These are phyloP conservation scores for Poecilia picta DNA, from an alignment of 2,797 vertebrate genomes.

Conservation along the genomic window DNA sequence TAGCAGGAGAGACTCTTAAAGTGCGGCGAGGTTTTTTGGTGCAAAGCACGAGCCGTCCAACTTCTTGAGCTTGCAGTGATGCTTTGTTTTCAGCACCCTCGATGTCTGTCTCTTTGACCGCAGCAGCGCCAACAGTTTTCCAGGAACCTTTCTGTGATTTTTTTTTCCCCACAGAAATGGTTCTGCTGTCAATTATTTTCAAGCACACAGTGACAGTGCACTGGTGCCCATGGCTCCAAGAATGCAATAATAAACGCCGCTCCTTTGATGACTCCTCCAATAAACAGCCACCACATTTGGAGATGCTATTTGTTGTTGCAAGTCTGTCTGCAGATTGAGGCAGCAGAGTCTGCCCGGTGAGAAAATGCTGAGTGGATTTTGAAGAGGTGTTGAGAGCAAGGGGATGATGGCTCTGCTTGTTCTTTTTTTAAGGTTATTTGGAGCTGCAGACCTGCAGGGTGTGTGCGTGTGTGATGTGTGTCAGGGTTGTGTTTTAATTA, in stretches of 20 bases:
- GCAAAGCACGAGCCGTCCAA: conserved; percentile 1
- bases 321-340: conserved; percentile 58
- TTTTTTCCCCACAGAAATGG: conserved; percentile 24
- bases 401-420: conserved; percentile 72
- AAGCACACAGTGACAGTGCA: conserved; percentile 21
- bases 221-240: conserved; percentile 29
- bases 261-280: conserved; percentile 42
- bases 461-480: conserved; percentile 54
- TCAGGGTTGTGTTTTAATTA: conserved; percentile 83
- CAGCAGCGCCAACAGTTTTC: conserved; percentile 28
- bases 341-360: conserved; percentile 59
- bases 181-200: conserved; percentile 55
- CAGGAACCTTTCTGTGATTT: conserved; percentile 26
- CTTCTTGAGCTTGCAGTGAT: conserved; percentile 7
- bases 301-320: conserved; percentile 52
- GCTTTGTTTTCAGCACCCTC: conserved; percentile 14
- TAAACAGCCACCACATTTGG: conserved; percentile 41
- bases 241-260: conserved; percentile 52
- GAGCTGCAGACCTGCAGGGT: conserved; percentile 74
- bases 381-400: conserved; percentile 76
- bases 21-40: not conserved
- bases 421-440: conserved; percentile 80
- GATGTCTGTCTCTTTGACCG: not conserved
- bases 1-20: not conserved
- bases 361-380: conserved; percentile 73